phyloP scores from a whole-genome alignment of 2,888 invertebrate species.

The Laothoe populi region DNA sequence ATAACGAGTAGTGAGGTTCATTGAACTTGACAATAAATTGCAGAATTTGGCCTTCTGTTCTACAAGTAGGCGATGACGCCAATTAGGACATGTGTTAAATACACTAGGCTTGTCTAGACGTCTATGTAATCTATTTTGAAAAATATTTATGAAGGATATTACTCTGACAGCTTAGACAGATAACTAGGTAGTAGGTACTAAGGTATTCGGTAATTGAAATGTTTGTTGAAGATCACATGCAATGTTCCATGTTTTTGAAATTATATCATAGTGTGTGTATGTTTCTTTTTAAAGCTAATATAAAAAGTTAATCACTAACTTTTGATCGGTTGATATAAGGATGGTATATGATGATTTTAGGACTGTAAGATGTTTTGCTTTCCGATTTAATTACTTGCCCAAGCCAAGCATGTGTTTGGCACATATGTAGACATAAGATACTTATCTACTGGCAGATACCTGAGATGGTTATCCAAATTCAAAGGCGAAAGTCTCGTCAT shows the following conservation, averaged over 20 bases:
- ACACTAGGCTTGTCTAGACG: conserved; percentile 40
- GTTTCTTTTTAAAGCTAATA: too few species aligned
- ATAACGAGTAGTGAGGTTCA: conserved; percentile 50
- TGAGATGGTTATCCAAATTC: too few species aligned
- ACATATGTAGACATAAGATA: too few species aligned
- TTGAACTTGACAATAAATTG: conserved; percentile 60
- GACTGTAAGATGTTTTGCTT: too few species aligned
- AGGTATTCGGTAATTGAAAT: not conserved
- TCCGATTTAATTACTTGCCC: too few species aligned
- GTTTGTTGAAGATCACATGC: not conserved
- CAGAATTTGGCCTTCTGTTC: conserved; percentile 50
- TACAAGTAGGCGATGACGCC: conserved; percentile 40
- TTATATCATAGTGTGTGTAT: not conserved
- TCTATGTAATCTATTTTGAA: conserved; percentile 31
- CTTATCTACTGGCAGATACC: too few species aligned
- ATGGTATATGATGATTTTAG: too few species aligned
- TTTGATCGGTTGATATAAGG: too few species aligned
- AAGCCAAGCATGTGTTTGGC: too few species aligned
- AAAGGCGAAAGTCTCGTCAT: too few species aligned
- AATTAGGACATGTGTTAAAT: conserved; percentile 40
- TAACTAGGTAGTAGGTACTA: not conserved
- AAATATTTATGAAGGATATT: conserved; percentile 23
- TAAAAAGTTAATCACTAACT: too few species aligned
- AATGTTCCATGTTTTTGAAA: not conserved
- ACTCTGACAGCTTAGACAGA: conserved; percentile 10